Conservation (phyloP, 2,888 invertebrate genomes). For the Eristalis intricaria region DNA sequence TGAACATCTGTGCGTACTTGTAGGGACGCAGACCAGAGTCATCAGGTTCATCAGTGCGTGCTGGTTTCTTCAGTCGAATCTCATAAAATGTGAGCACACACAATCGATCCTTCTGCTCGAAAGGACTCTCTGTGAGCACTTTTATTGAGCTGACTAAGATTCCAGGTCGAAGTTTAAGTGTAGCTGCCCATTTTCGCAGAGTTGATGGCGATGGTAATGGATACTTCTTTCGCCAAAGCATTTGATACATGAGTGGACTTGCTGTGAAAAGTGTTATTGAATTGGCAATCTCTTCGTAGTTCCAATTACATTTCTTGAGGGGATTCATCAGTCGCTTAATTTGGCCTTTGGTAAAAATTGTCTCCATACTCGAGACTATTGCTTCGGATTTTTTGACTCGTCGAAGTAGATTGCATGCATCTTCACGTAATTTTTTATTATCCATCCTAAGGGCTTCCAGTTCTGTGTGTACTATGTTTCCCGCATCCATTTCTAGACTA, state of each 20-base stretch:
- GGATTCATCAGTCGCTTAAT: conserved; percentile 31
- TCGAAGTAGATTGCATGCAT: not conserved
- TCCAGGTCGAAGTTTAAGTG: conserved; percentile 37
- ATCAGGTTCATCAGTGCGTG: not conserved
- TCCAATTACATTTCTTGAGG: conserved; percentile 30
- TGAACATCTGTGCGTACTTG: conserved; percentile 34
- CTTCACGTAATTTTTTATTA: not conserved
- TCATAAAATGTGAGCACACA: conserved; percentile 39
- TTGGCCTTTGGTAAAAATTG: conserved; percentile 32
- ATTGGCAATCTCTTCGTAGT: conserved; percentile 21
- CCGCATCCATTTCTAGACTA: not conserved
- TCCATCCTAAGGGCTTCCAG: not conserved
- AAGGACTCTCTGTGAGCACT: not conserved
- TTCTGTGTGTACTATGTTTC: not conserved
- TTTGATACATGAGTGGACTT: conserved; percentile 25
- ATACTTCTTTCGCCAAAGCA: conserved; percentile 26
- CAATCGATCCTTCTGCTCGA: not conserved
- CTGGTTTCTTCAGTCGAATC: conserved; percentile 10
- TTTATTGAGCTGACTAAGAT: conserved; percentile 16
- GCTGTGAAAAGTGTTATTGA: conserved; percentile 23
- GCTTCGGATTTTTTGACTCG: conserved; percentile 26
- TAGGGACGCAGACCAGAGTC: conserved; percentile 23
- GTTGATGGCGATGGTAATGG: conserved; percentile 37
- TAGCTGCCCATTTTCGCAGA: conserved; percentile 17
- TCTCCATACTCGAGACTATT: not conserved